Evolutionary conservation across 2,888 invertebrate genomes (phyloP), one percentile per base, ranked within the genome.

Genomic region (Hypselothyrea guttata): DNA sequence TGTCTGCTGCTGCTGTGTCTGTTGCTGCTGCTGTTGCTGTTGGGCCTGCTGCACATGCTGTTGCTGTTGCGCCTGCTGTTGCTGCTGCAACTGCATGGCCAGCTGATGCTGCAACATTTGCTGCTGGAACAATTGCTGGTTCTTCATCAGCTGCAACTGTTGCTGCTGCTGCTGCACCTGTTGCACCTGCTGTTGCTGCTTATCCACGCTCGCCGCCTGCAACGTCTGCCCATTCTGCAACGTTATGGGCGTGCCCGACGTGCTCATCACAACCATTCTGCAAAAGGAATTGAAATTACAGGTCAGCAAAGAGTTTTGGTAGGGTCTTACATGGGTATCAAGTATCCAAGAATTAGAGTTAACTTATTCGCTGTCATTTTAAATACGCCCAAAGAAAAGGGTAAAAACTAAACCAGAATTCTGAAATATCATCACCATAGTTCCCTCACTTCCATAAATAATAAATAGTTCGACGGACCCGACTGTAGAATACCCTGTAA

Each of bases 221-320:
- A 89, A 60, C 1, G 89, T 84, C 31, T 89, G 88, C 0, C 89
- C 88, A 45, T 88, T 89, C 61, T 89, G 89, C 54, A 90, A 77
- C 16, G 88, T 89, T 28, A 90, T 88, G 15, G 88, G 90, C 16
- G 88, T 86, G 18, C 90, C 90, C 38, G 81, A 73, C 4, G 88
- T 83, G 74, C 89, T 90, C 90, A 90, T 90, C 11, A 90, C 89
- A 27, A 90, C 90, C 90, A 90, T 90, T 76, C 90, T 90, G 35
- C 4, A 28, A 7, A 1, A 28, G 28, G 8, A 28, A 22, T 22
- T 3, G 4, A 8, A 28, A 28, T 8, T 7, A 9, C 28, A 28
- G 8, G 4, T 9, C 22, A 37, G 13, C 13, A 37, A 18, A n/a
- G n/a, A n/a, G n/a, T n/a, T n/a, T n/a, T n/a, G n/a, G n/a, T n/a